Percentiles rank a stretch among this genome's conserved stretches.
Evolutionary conservation across 53 echinoderm and acorn worm genomes (phyloP).

Genomic region (Paracentrotus lividus): DNA sequence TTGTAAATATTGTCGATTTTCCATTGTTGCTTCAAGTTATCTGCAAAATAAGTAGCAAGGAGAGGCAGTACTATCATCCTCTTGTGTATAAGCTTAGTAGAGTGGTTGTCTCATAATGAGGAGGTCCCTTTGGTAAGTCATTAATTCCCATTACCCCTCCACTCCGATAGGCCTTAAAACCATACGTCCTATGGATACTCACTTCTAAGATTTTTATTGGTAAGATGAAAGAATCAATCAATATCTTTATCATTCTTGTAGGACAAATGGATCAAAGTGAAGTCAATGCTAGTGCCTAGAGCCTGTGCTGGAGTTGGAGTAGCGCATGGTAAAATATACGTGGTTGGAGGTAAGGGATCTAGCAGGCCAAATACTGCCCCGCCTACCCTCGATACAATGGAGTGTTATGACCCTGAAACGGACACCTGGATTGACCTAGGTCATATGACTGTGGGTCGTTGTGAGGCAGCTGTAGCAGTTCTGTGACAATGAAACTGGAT

Average conservation of each 20-base stretch:
- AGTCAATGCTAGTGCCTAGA: conserved; percentile 79
- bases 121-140: no score
- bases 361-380: conserved; percentile 81
- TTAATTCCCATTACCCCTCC: no score
- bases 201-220: no score
- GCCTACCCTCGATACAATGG: conserved; percentile 84
- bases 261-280: conserved; percentile 90
- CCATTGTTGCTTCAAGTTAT: no score
- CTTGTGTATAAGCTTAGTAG: no score
- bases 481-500: conserved; percentile 84
- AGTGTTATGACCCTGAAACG: conserved; percentile 89
- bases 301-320: conserved; percentile 84
- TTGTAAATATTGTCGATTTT: no score
- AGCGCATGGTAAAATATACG: conserved; percentile 86
- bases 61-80: no score
- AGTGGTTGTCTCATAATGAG: no score
- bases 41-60: no score
- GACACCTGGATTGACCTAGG: conserved; percentile 88
- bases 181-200: no score
- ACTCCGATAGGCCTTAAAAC: no score
- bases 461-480: conserved; percentile 88
- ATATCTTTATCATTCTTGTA: conserved; percentile 41
- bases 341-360: conserved; percentile 89
- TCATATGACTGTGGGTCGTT: conserved; percentile 86
- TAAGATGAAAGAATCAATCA: no score